Evolutionary conservation across 2,888 invertebrate genomes (phyloP).

Genomic region (Pycnomerus fuliginosus): DNA sequence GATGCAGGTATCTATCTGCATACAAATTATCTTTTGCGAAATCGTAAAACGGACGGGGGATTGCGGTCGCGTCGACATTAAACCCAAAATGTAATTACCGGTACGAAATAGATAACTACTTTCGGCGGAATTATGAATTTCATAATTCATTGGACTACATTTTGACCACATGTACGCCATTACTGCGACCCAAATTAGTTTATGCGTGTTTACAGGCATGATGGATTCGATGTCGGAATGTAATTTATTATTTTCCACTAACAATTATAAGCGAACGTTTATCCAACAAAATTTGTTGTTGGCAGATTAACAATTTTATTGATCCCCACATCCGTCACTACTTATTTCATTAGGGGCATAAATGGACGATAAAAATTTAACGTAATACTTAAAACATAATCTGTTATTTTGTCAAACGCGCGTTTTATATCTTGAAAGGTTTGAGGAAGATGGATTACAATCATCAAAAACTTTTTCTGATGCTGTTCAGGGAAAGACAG

Average conservation of each 20-base stretch:
- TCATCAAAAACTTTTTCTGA: too few relatives aligned
- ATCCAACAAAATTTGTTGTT: too few relatives aligned
- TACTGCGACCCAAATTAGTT: slow-evolving; percentile 24
- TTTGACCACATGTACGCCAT: slow-evolving; percentile 23
- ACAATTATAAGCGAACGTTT: too few relatives aligned
- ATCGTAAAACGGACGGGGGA: slow-evolving; percentile 7
- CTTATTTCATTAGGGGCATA: too few relatives aligned
- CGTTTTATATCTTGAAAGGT: too few relatives aligned
- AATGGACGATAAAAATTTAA: too few relatives aligned
- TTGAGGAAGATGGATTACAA: too few relatives aligned
- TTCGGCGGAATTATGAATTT: slow-evolving; percentile 21
- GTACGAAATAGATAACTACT: slow-evolving; percentile 30
- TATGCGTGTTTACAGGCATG: slow-evolving; percentile 12
- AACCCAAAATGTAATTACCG: slow-evolving; percentile 28
- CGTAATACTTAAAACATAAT: too few relatives aligned
- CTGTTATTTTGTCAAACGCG: too few relatives aligned
- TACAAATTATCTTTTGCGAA: slow-evolving; percentile 9
- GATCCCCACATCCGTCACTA: too few relatives aligned
- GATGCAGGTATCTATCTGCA: slow-evolving; percentile 15
- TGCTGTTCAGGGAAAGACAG: too few relatives aligned
- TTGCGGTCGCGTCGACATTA: slow-evolving; percentile 12
- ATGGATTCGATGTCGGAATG: slow-evolving; percentile 8
- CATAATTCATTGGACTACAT: slow-evolving; percentile 26
- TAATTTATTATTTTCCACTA: slow-evolving; percentile 15
- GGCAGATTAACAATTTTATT: too few relatives aligned